Evolutionary conservation across 2,888 invertebrate genomes (phyloP).

Genomic region (Yponomeuta evonymella): DNA sequence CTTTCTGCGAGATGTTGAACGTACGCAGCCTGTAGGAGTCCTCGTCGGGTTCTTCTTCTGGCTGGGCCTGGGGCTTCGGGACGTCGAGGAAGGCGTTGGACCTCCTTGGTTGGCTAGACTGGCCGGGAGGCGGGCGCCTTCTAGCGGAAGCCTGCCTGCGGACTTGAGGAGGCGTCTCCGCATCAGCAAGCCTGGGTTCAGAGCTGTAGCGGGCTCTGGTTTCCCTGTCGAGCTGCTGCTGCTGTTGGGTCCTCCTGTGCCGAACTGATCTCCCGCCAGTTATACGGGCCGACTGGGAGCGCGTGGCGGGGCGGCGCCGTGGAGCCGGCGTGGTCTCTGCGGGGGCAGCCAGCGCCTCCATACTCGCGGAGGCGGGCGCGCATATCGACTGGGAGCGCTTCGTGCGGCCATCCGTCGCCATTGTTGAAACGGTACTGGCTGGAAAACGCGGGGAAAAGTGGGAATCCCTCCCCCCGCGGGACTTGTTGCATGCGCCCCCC

Average conservation of each 20-base stretch:
- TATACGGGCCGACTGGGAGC: slow-evolving; percentile 84
- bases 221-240: slow-evolving; percentile 67
- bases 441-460: slow-evolving; percentile 45
- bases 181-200: slow-evolving; percentile 80
- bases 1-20: slow-evolving; percentile 94
- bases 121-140: slow-evolving; percentile 67
- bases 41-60: slow-evolving; percentile 83
- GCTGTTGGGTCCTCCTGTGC: slow-evolving; percentile 61
- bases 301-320: slow-evolving; percentile 81
- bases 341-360: slow-evolving; percentile 78
- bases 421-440: slow-evolving; percentile 70
- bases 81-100: slow-evolving; percentile 85
- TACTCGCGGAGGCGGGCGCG: slow-evolving; percentile 80
- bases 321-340: slow-evolving; percentile 75
- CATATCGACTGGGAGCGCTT: slow-evolving; percentile 87
- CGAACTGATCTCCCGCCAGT: slow-evolving; percentile 79
- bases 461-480: slow-evolving; percentile 31
- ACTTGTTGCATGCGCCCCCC: slow-evolving; percentile 59
- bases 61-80: slow-evolving; percentile 59
- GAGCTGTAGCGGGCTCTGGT: slow-evolving; percentile 79
- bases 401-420: slow-evolving; percentile 79
- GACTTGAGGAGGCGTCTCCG: slow-evolving; percentile 81
- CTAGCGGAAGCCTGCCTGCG: slow-evolving; percentile 78
- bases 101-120: slow-evolving; percentile 75
- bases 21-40: slow-evolving; percentile 93